These are phyloP conservation scores for Forbesichthys agassizii DNA, from an alignment of 2,113 vertebrate genomes.

Conservation along the genomic window DNA sequence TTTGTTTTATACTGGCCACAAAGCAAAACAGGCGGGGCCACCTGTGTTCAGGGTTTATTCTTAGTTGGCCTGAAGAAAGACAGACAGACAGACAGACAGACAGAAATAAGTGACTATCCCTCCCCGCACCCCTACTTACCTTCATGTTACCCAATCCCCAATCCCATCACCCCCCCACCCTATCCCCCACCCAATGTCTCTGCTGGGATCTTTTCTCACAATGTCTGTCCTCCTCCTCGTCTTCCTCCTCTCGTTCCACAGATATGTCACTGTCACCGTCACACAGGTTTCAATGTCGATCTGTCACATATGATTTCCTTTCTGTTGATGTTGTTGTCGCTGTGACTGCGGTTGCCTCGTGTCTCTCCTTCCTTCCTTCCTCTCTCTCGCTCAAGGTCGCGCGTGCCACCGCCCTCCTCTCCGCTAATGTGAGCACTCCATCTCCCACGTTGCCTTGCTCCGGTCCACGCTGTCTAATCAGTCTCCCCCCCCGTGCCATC, in stretches of 20 bases:
- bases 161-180: conserved; percentile 1
- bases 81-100: no score
- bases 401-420: conserved; percentile 37
- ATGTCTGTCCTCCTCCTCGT: conserved; percentile 46
- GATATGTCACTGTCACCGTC: conserved; percentile 57
- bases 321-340: conserved; percentile 43
- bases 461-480: neutral
- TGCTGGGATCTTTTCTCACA: conserved; percentile 1
- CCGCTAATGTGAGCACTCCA: conserved; percentile 33
- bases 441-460: conserved; percentile 46
- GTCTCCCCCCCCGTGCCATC: conserved; percentile 12
- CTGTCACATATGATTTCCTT: conserved; percentile 36
- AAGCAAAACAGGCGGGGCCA: no score
- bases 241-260: conserved; percentile 39
- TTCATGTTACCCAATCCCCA: neutral
- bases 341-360: conserved; percentile 47
- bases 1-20: no score
- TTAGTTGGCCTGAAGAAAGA: no score
- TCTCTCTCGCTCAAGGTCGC: conserved; percentile 45
- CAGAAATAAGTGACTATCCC: neutral
- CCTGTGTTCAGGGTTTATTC: no score
- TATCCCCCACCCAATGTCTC: neutral
- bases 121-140: neutral
- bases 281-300: conserved; percentile 37
- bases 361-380: conserved; percentile 37